phyloP scores from a whole-genome alignment of 1,140 invertebrate species.

The Scylla paramamosain region DNA sequence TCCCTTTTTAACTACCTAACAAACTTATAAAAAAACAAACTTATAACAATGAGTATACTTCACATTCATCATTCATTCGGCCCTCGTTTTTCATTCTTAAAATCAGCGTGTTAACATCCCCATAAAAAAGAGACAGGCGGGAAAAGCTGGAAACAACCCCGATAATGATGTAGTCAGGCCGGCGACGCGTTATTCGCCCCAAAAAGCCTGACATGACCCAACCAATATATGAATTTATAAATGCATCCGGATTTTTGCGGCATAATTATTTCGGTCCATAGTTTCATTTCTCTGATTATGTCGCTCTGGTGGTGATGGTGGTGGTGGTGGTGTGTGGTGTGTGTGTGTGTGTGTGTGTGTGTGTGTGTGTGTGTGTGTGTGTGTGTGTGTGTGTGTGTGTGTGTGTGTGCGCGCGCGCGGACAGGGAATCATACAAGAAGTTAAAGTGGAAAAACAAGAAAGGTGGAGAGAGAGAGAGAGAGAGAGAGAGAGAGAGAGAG shows the following conservation, averaged over 20 bases:
- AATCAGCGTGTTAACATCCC: no score
- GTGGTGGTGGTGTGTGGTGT: not conserved
- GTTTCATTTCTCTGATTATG: slow-evolving; percentile 13
- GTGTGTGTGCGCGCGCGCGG: no score
- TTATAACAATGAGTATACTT: no score
- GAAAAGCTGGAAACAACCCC: not conserved
- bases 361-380: no score
- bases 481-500: not conserved
- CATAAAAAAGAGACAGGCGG: not conserved
- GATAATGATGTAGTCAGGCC: not conserved
- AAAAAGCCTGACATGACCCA: not conserved
- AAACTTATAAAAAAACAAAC: no score
- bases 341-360: no score
- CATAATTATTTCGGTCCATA: not conserved
- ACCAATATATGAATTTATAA: slow-evolving; percentile 17
- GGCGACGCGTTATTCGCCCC: not conserved
- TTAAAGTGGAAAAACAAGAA: not conserved
- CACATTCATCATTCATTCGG: no score
- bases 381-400: no score
- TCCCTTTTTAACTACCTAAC: no score
- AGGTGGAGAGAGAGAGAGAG: not conserved
- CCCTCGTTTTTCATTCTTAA: no score
- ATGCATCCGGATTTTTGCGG: not conserved
- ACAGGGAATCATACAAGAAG: not conserved
- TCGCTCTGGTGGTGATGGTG: not conserved